Conservation (phyloP, 2,113 vertebrate species). For the Poecilia latipinna region DNA sequence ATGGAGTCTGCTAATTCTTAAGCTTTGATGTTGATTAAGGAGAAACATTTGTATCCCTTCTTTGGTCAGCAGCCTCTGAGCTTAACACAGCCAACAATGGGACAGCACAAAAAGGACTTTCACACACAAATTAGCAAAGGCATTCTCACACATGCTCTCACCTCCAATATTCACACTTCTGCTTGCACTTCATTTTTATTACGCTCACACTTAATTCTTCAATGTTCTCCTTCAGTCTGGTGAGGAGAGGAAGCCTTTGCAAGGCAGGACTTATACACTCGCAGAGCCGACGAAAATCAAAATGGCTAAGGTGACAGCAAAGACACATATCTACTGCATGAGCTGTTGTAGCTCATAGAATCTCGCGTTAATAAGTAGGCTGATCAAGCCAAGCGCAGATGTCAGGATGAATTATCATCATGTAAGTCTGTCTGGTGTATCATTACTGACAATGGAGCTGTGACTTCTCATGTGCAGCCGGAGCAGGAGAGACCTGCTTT, state of each 20-base stretch:
- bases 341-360: conserved; percentile 14
- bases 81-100: background rate
- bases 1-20: background rate
- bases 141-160: conserved; percentile 29
- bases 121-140: conserved; percentile 10
- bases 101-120: background rate
- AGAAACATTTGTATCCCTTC: background rate
- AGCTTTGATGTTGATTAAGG: background rate
- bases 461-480: conserved; percentile 33
- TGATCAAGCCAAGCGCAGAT: conserved; percentile 32
- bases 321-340: conserved; percentile 31
- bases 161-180: conserved; percentile 20
- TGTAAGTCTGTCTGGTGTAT: conserved; percentile 36
- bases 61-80: background rate
- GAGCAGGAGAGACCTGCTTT: conserved; percentile 22
- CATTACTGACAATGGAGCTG: conserved; percentile 39
- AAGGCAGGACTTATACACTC: conserved; percentile 10
- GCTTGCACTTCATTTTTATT: conserved; percentile 40
- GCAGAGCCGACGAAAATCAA: conserved; percentile 16
- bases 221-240: conserved; percentile 15
- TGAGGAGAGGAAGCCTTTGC: conserved; percentile 16
- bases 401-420: conserved; percentile 55
- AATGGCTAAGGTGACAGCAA: conserved; percentile 19
- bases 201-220: conserved; percentile 18
- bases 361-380: conserved; percentile 39